Evolutionary conservation across 2,113 vertebrate species (phyloP).

Genomic region (Pycnonotus jocosus): DNA sequence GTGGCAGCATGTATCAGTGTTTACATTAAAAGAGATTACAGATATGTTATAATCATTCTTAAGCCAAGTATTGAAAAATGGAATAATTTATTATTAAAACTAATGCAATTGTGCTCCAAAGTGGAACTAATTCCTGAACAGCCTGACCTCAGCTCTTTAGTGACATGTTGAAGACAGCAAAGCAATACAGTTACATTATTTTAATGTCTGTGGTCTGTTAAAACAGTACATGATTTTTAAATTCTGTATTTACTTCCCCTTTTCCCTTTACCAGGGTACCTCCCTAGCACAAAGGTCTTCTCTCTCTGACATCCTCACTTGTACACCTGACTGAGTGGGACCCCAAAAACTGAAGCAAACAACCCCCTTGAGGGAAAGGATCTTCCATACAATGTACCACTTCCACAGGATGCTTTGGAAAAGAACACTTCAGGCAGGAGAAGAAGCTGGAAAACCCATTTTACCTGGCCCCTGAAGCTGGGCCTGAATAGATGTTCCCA

Average conservation of each 20-base stretch:
- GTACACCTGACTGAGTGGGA: not conserved
- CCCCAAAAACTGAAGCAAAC: not conserved
- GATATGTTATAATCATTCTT: not conserved
- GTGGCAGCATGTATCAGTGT: not conserved
- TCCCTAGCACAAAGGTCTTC: not conserved
- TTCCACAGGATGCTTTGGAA: not conserved
- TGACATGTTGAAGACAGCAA: not conserved
- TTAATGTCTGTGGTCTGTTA: not conserved
- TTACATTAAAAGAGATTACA: not conserved
- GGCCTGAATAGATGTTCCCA: not conserved
- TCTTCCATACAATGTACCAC: not conserved
- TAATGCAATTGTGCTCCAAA: not conserved
- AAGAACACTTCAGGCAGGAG: not conserved
- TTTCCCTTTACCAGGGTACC: not conserved
- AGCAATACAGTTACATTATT: not conserved
- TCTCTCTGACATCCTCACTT: not conserved
- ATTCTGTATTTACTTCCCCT: not conserved
- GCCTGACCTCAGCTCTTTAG: not conserved
- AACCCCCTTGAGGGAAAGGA: not conserved
- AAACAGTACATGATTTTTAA: not conserved
- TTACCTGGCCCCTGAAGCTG: not conserved
- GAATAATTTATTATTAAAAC: conserved; percentile 21
- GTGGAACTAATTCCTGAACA: not conserved
- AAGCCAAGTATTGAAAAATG: not conserved
- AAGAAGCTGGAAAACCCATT: not conserved